Conservation (phyloP, 2,888 invertebrate genomes). For the Lasioglossum lativentre region DNA sequence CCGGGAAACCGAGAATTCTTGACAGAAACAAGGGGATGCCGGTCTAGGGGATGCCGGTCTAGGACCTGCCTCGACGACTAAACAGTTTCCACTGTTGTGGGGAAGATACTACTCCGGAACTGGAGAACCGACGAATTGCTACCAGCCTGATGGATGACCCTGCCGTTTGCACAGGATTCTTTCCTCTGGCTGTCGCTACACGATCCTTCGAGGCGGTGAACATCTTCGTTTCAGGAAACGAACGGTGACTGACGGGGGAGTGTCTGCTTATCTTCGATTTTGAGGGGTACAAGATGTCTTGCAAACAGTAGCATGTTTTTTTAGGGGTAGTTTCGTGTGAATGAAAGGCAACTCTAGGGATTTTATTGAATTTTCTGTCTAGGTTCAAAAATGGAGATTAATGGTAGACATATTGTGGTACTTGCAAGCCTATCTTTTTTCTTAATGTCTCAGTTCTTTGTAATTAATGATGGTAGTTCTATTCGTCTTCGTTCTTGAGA, state of each 20-base stretch:
- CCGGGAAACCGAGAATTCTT: constrained; percentile 12
- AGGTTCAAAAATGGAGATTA: too few species aligned
- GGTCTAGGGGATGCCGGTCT: not conserved
- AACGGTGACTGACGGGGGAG: not conserved
- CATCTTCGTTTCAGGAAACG: not conserved
- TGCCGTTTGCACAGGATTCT: not conserved
- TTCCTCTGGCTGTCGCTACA: not conserved
- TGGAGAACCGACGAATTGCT: not conserved
- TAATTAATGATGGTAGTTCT: too few species aligned
- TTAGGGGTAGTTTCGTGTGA: too few species aligned
- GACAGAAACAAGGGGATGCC: not conserved
- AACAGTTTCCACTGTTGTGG: not conserved
- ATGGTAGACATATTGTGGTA: too few species aligned
- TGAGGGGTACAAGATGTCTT: not conserved
- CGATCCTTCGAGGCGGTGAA: not conserved
- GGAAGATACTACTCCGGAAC: not conserved
- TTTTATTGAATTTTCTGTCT: too few species aligned
- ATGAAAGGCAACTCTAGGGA: too few species aligned
- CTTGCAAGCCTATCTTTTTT: too few species aligned
- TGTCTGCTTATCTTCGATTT: not conserved
- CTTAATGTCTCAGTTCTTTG: too few species aligned
- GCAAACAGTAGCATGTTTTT: too few species aligned
- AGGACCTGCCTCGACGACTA: constrained; percentile 1
- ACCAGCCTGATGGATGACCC: constrained; percentile 1
- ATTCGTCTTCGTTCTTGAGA: too few species aligned